These are phyloP conservation scores for Drosophila nr. perissopoda DNA, from an alignment of 2,888 invertebrate species.

Conservation along the genomic window DNA sequence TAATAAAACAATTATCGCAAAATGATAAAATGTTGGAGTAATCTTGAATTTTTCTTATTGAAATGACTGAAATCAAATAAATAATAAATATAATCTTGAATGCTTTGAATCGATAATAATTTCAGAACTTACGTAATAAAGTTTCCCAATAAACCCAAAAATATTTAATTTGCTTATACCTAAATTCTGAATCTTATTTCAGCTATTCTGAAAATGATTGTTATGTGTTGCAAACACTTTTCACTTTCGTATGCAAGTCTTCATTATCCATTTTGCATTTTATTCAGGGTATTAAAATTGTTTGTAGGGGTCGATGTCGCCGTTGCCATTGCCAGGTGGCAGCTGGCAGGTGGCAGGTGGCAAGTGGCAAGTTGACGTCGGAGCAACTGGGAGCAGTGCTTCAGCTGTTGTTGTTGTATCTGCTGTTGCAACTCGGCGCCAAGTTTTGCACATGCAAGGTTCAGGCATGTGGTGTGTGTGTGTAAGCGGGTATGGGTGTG, in stretches of 20 bases:
- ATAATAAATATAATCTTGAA: neutral
- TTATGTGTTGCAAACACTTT: neutral
- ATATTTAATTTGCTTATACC: neutral
- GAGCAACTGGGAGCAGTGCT: constrained; percentile 40
- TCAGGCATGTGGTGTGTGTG: constrained; percentile 9
- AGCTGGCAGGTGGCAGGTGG: constrained; percentile 33
- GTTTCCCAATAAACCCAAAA: neutral
- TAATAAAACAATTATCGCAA: neutral
- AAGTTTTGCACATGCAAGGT: constrained; percentile 57
- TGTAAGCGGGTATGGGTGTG: constrained; percentile 35
- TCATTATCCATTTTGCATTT: neutral
- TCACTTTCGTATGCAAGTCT: neutral
- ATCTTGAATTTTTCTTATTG: too few relatives aligned
- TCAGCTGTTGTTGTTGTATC: constrained; percentile 2
- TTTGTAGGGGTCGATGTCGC: constrained; percentile 50
- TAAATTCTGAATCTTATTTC: neutral
- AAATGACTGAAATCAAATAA: neutral
- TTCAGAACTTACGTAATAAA: neutral
- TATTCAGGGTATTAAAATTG: constrained; percentile 34
- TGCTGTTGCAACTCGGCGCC: constrained; percentile 45
- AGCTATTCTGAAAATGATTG: neutral
- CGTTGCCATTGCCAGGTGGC: constrained; percentile 27
- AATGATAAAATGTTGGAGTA: too few relatives aligned
- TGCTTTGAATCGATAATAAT: neutral
- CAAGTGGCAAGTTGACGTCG: constrained; percentile 47